A percentile compares a stretch with the other conserved stretches of the same genome.
Conservation (phyloP, 2,113 vertebrate species). For the Columbina picui region DNA sequence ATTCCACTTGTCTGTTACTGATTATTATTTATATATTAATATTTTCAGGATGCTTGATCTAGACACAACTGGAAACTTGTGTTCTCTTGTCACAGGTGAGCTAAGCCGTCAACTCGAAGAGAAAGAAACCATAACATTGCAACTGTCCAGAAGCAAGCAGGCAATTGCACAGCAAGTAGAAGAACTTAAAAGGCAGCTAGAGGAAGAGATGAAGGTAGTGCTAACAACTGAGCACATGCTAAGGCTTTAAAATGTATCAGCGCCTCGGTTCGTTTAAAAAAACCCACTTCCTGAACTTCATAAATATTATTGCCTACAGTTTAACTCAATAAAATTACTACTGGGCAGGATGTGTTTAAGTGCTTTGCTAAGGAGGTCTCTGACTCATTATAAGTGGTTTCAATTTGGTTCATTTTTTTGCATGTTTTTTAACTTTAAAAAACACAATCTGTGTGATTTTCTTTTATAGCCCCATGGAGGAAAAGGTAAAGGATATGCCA, state of each 20-base stretch:
- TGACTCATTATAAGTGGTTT: background rate
- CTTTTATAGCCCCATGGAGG: background rate
- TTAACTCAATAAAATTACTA: background rate
- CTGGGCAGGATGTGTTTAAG: background rate
- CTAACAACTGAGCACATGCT: background rate
- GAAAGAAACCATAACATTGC: slow-evolving; percentile 72
- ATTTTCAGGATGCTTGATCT: background rate
- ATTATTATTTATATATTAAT: background rate
- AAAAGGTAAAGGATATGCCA: background rate
- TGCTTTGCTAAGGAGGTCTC: background rate
- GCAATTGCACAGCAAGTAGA: slow-evolving; percentile 77
- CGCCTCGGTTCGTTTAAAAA: background rate
- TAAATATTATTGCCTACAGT: background rate
- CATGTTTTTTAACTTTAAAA: background rate
- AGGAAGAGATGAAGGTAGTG: slow-evolving; percentile 80
- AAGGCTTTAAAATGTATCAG: background rate
- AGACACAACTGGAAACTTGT: background rate
- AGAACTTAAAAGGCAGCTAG: slow-evolving; percentile 79
- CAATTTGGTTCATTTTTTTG: background rate
- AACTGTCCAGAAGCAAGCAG: slow-evolving; percentile 77
- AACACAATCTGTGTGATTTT: background rate
- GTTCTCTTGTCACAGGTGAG: slow-evolving; percentile 68
- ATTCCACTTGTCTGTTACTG: background rate
- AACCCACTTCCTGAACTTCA: background rate
- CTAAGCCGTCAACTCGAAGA: slow-evolving; percentile 73